These are phyloP conservation scores for Elephas maximus DNA, from an alignment of 2,113 vertebrate genomes.

Conservation along the genomic window DNA sequence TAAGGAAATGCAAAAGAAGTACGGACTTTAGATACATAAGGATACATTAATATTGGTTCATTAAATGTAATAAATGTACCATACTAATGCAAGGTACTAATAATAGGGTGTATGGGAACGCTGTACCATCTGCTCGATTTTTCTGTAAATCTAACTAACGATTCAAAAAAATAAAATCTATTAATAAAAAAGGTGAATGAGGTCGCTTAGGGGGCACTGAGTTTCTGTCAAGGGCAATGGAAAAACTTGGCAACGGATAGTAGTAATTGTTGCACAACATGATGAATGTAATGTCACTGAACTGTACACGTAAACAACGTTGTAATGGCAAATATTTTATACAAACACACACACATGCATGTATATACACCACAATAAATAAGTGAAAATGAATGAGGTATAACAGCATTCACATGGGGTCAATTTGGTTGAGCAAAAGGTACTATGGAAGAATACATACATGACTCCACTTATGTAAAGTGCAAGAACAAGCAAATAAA, in stretches of 20 bases:
- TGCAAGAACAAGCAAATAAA: conserved; percentile 13
- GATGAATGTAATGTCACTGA: too few relatives aligned
- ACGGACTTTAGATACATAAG: not conserved
- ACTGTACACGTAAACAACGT: too few relatives aligned
- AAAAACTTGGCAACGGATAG: not conserved
- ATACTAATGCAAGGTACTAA: too few relatives aligned
- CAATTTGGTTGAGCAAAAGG: not conserved
- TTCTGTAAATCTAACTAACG: not conserved
- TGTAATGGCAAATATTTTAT: not conserved
- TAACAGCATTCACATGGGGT: not conserved
- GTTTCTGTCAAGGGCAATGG: not conserved
- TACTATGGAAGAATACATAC: not conserved
- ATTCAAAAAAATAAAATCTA: not conserved
- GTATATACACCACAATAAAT: not conserved
- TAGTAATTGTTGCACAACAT: too few relatives aligned
- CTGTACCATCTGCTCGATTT: not conserved
- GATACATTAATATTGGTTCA: not conserved
- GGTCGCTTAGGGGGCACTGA: not conserved
- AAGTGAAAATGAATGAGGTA: not conserved
- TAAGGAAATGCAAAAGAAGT: too few relatives aligned
- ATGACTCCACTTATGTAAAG: not conserved
- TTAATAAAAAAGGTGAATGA: not conserved
- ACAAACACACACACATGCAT: too few relatives aligned
- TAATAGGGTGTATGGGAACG: not conserved
- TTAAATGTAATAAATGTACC: not conserved